Evolutionary conservation across 2,888 invertebrate genomes (phyloP), one percentile per base, ranked within the genome.

Genomic region (Lamellibrachia satsuma): DNA sequence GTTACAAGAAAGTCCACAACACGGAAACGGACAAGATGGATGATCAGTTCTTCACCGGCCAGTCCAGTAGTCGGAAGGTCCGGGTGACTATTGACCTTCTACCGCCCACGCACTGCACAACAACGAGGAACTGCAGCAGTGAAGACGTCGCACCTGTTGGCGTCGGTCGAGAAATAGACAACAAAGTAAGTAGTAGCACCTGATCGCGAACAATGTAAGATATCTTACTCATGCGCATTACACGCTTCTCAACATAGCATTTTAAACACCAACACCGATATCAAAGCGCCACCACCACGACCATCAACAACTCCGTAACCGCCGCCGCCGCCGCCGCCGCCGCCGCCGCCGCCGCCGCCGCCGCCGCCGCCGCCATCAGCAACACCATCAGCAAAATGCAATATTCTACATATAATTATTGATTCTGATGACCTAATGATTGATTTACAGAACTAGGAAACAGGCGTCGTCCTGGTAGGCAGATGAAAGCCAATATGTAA

Each of bases 1-100:
- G 75, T 75, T 75, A 75, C 75, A 75, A 75, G 75, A 75, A 75
- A 75, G 75, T 75, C 15, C 75, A 75, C 75, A 75, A 75, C 75
- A 75, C 75, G 15, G 75, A 75, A 75, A 75, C 22, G 3, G 75
- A 75, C 75, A 75, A 6, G 22, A 75, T 75, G 22, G 75, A 75
- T 75, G 75, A 75, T n/a, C 75, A 75, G 2, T 75, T 75, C 75
- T 75, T 75, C 6, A 75, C 15, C n/a, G 75, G 75, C n/a, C 75
- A 75, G 75, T 75, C 75, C 75, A 75, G 75, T 22, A 11, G n/a
- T 22, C 75, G 75, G 75, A 75, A 15, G n/a, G 22, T 22, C 6
- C 75, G 75, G 3, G 75, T 75, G 22, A 22, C n/a, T 6, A 75
- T 75, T 75, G 75, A 75, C 22, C 75, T 75, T 75, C 75, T 75